Percentiles rank a stretch among this genome's conserved stretches.
Evolutionary conservation across 2,888 invertebrate genomes (phyloP).

Genomic region (Diabrotica balteata): DNA sequence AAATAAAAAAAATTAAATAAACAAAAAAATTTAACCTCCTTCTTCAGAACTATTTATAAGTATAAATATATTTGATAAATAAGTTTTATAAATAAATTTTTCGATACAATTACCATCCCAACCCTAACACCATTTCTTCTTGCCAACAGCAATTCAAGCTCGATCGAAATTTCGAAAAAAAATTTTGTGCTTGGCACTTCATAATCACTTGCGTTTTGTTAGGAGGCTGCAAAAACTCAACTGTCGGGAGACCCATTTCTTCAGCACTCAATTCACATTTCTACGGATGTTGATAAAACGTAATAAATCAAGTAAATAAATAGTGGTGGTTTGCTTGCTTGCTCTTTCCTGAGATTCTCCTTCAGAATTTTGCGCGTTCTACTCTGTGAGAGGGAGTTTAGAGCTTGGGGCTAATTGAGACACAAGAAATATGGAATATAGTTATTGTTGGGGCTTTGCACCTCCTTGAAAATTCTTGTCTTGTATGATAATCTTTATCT

Average conservation of each 20-base stretch:
- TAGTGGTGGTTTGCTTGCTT: constrained; percentile 19
- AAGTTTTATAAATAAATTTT: too few relatives aligned
- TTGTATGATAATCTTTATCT: too few relatives aligned
- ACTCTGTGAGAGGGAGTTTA: background rate
- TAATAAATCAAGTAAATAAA: constrained; percentile 23
- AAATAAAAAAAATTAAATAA: too few relatives aligned
- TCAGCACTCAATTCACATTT: constrained; percentile 14
- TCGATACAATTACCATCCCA: constrained; percentile 3
- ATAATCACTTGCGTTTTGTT: constrained; percentile 25
- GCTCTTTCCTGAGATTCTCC: constrained; percentile 4
- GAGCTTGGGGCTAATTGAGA: background rate
- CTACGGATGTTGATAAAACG: constrained; percentile 18
- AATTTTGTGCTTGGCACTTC: constrained; percentile 24
- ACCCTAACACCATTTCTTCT: constrained; percentile 37
- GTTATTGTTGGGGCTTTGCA: too few relatives aligned
- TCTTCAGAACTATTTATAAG: too few relatives aligned
- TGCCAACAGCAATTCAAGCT: constrained; percentile 38
- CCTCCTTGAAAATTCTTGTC: too few relatives aligned
- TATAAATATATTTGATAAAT: too few relatives aligned
- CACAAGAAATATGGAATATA: too few relatives aligned
- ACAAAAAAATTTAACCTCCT: too few relatives aligned
- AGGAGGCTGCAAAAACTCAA: constrained; percentile 13
- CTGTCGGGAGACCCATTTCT: constrained; percentile 18
- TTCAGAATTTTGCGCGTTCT: constrained; percentile 3
- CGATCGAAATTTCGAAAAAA: constrained; percentile 34